Evolutionary conservation across 92 coral and sea anemone genomes (phyloP), one percentile per base, ranked within the genome.

Genomic region (Epizoanthus fatuus): DNA sequence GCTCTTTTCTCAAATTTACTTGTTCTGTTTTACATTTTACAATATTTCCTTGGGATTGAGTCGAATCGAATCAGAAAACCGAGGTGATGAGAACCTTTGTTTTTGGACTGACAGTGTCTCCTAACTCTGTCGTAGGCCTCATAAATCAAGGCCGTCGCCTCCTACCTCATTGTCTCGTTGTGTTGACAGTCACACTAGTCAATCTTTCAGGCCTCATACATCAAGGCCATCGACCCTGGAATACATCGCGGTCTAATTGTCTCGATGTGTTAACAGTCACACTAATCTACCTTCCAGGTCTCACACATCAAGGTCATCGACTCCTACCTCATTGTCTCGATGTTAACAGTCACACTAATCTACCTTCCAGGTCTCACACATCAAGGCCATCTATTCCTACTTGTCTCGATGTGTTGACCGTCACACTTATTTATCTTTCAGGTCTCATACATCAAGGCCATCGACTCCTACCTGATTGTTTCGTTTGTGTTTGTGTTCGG

Each of bases 361-460:
- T 10, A 47, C 20, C 16, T 29, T 62, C 9, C 66, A 93, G 96
- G 97, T 95, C 7, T 95, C 99, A 1, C 94, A 96, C 83, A 95
- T 96, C 85, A 96, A 96, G 51, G 99, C 99, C 7, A 92, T 96
- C 13, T 12, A 22, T 10, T 64, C 14, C 22, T n/a, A 13, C 22
- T 63, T 60, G 35, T 19, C 29, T 60, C 16, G 65, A 0, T 17
- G 7, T 4, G 29, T 6, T 17, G 37, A 15, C 37, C 15, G 8
- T 53, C 25, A 22, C 65, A 66, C 25, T 7, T 64, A 64, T 64
- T 69, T 10, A 47, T 39, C 16, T 29, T 62, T 7, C 66, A 93
- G 96, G 97, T 95, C 7, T 95, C 99, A 1, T 96, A 96, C 83
- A 95, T 96, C 85, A 96, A 96, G 51, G 99, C 99, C 7, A 92